These are phyloP conservation scores for Motacilla tschutschensis DNA, from an alignment of 2,113 vertebrate genomes.

Conservation along the genomic window DNA sequence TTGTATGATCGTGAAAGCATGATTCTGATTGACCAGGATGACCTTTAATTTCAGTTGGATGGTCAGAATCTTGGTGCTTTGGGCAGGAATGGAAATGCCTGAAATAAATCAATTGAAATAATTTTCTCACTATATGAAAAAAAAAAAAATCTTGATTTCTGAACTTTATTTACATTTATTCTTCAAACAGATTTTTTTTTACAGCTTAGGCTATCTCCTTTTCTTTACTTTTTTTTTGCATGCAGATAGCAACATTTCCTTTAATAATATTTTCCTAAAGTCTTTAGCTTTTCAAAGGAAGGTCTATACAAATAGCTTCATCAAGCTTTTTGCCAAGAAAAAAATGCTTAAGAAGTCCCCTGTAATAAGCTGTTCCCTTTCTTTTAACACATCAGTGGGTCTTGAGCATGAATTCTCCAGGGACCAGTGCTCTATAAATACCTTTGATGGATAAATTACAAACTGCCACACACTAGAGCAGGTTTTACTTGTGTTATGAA, in stretches of 20 bases:
- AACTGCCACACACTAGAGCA: not conserved
- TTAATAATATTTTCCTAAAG: not conserved
- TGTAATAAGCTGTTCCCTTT: not conserved
- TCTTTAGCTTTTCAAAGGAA: not conserved
- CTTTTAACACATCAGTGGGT: not conserved
- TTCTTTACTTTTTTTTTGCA: not conserved
- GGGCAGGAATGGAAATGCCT: not conserved
- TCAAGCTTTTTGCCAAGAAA: not conserved
- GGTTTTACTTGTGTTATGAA: not conserved
- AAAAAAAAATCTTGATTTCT: not conserved
- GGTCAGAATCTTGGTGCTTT: not conserved
- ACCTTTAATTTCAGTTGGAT: not conserved
- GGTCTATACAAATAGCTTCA: not conserved
- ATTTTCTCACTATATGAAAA: not conserved
- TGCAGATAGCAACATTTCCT: not conserved
- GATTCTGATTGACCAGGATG: not conserved
- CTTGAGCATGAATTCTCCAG: not conserved
- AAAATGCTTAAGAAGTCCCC: not conserved
- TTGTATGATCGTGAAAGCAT: not conserved
- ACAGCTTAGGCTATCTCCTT: not conserved
- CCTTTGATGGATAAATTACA: slow-evolving; percentile 26
- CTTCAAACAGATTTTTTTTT: not conserved
- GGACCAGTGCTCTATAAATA: slow-evolving; percentile 21
- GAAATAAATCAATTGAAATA: not conserved
- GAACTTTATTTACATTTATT: not conserved